phyloP scores from a whole-genome alignment of 2,797 vertebrate genomes.

The Mus minutoides region DNA sequence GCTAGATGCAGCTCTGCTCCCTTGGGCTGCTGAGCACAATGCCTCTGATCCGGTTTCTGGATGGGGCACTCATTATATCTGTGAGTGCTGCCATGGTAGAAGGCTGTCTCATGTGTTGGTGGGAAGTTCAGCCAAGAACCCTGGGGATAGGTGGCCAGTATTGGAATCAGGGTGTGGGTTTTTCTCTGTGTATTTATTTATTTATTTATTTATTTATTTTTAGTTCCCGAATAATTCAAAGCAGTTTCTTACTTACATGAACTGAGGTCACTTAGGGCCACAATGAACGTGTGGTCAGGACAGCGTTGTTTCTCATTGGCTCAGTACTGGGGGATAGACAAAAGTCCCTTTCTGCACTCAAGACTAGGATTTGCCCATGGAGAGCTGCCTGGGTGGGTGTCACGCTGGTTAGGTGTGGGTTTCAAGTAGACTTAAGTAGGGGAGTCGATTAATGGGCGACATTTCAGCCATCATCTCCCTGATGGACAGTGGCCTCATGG shows the following conservation, averaged over 20 bases:
- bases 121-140: not conserved
- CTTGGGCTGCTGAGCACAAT: conserved; percentile 42
- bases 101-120: not conserved
- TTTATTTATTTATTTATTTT: not conserved
- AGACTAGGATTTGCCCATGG: not conserved
- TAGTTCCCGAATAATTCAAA: not conserved
- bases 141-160: not conserved
- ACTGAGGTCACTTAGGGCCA: not conserved
- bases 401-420: not conserved
- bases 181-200: not conserved
- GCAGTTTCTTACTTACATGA: not conserved
- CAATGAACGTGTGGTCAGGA: not conserved
- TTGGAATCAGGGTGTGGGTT: not conserved
- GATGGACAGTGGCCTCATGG: rapidly evolving
- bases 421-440: not conserved
- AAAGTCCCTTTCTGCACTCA: not conserved
- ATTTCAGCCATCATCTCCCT: rapidly evolving
- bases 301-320: not conserved
- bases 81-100: not conserved
- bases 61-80: not conserved
- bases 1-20: not conserved
- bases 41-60: conserved; percentile 64
- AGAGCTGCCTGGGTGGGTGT: not conserved
- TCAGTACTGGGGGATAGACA: not conserved
- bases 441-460: not conserved